phyloP scores from a whole-genome alignment of 1,140 invertebrate genomes.

The Leptoteleia sp. region DNA sequence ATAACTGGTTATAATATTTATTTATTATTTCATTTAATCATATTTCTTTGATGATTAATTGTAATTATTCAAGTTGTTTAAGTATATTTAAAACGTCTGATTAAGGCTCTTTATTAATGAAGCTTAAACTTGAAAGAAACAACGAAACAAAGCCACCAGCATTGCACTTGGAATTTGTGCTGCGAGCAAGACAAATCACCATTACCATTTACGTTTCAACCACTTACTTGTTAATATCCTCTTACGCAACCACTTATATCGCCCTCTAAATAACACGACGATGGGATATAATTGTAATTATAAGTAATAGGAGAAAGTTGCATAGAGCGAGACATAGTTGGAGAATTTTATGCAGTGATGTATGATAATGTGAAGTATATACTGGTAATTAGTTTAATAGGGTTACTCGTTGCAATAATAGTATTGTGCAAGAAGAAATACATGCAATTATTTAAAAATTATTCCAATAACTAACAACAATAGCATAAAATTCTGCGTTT shows the following conservation, averaged over 20 bases:
- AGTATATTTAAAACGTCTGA: too few relatives aligned
- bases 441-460: too few relatives aligned
- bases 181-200: slow-evolving; percentile 31
- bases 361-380: slow-evolving; percentile 14
- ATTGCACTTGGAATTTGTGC: slow-evolving; percentile 20
- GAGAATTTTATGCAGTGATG: slow-evolving; percentile 15
- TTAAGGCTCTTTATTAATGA: too few relatives aligned
- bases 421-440: neutral
- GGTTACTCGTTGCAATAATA: neutral
- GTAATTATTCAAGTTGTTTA: too few relatives aligned
- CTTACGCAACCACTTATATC: slow-evolving; percentile 20
- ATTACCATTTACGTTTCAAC: slow-evolving; percentile 31
- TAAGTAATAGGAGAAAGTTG: slow-evolving; percentile 23
- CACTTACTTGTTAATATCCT: slow-evolving; percentile 38
- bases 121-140: neutral
- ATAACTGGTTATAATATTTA: too few relatives aligned
- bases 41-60: too few relatives aligned
- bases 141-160: slow-evolving; percentile 29
- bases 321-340: neutral
- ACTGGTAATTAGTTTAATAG: slow-evolving; percentile 2
- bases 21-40: too few relatives aligned
- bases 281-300: slow-evolving; percentile 32
- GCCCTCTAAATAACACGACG: slow-evolving; percentile 29
- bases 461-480: too few relatives aligned
- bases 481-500: too few relatives aligned